Evolutionary conservation across 2,113 vertebrate species (phyloP).

Genomic region (Polypterus bichir): DNA sequence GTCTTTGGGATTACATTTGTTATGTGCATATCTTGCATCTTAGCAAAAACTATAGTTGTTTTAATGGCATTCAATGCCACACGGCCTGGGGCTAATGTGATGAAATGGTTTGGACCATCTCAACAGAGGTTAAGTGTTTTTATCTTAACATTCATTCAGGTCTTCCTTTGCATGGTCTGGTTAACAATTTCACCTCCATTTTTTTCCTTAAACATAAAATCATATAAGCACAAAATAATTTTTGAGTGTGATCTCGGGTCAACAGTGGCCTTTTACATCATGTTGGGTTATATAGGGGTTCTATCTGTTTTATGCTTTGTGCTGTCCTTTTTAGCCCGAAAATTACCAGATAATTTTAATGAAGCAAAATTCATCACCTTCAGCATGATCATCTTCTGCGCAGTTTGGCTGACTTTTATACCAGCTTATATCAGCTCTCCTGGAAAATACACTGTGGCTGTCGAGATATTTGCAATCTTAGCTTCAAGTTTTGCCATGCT

Average conservation of each 20-base stretch:
- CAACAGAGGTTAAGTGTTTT: slow-evolving; percentile 1
- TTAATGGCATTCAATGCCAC: slow-evolving; percentile 14
- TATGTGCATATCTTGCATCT: slow-evolving; percentile 11
- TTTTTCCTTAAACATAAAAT: background rate
- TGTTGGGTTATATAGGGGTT: slow-evolving; percentile 8
- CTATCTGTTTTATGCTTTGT: no score
- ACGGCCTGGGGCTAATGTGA: background rate
- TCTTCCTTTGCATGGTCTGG: slow-evolving; percentile 10
- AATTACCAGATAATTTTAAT: no score
- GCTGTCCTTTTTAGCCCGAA: no score
- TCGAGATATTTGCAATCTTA: no score
- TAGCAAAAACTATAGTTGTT: slow-evolving; percentile 13
- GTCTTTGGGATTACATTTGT: slow-evolving; percentile 12
- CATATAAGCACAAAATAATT: background rate
- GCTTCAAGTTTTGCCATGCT: no score
- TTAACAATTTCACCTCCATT: slow-evolving; percentile 6
- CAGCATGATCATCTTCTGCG: no score
- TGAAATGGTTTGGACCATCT: background rate
- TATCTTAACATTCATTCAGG: background rate
- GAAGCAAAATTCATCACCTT: no score
- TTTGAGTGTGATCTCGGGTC: slow-evolving; percentile 10
- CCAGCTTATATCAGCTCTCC: no score
- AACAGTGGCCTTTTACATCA: slow-evolving; percentile 1
- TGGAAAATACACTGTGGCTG: no score
- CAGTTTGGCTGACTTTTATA: no score